Evolutionary conservation across 1,140 invertebrate species (phyloP).

Genomic region (Lucilia cuprina): DNA sequence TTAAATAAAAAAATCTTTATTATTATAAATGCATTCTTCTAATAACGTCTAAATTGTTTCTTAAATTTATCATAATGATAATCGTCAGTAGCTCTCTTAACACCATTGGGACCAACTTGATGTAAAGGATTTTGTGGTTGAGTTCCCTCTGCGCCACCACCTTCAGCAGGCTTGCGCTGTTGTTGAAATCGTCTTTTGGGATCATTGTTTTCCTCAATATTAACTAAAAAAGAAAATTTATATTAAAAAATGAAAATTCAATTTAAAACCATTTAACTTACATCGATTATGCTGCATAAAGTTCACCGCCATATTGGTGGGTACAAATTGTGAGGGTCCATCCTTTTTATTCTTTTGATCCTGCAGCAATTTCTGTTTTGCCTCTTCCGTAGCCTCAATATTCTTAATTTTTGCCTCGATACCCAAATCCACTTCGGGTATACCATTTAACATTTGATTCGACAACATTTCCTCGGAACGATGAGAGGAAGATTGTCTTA

Average conservation of each 20-base stretch:
- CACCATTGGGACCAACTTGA: slow-evolving; percentile 62
- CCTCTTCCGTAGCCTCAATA: slow-evolving; percentile 97
- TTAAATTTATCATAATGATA: slow-evolving; percentile 97
- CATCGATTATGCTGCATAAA: slow-evolving; percentile 97
- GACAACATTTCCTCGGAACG: slow-evolving; percentile 98
- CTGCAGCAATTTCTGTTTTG: slow-evolving; percentile 89
- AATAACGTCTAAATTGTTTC: slow-evolving; percentile 93
- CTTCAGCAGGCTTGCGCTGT: slow-evolving; percentile 64
- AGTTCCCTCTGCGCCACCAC: slow-evolving; percentile 56
- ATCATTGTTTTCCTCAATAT: slow-evolving; percentile 76
- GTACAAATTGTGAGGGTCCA: slow-evolving; percentile 95
- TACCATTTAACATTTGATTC: slow-evolving; percentile 99
- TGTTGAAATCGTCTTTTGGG: slow-evolving; percentile 56
- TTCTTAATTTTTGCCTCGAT: slow-evolving; percentile 98
- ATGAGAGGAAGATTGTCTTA: slow-evolving; percentile 81
- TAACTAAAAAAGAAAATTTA: slow-evolving; percentile 68
- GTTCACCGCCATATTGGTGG: slow-evolving; percentile 97
- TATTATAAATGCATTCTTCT: slow-evolving; percentile 44
- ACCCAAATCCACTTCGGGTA: slow-evolving; percentile 99
- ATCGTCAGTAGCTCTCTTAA: slow-evolving; percentile 89
- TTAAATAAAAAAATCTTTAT: slow-evolving; percentile 1
- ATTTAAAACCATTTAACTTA: slow-evolving; percentile 61
- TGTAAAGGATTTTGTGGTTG: slow-evolving; percentile 39
- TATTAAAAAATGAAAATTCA: slow-evolving; percentile 24
- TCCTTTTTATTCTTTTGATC: slow-evolving; percentile 91